phyloP scores from a whole-genome alignment of 2,113 vertebrate species.

The Murina feae region DNA sequence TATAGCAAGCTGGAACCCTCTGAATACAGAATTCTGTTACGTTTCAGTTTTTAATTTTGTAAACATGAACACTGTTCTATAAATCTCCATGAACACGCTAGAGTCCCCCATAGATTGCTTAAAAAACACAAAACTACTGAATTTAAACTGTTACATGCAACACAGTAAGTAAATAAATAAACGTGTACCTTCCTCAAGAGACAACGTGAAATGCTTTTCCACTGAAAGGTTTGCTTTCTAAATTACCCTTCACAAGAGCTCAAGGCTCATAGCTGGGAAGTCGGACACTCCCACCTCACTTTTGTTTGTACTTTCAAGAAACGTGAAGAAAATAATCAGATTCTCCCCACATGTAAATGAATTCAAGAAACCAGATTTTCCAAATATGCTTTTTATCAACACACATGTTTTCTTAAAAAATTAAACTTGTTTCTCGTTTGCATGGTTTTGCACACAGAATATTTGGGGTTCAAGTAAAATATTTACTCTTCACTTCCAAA shows the following conservation, averaged over 20 bases:
- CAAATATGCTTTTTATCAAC: neutral
- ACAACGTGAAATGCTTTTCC: neutral
- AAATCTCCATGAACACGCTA: neutral
- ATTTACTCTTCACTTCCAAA: neutral
- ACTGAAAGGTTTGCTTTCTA: neutral
- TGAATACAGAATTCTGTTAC: neutral
- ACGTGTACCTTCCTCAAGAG: neutral
- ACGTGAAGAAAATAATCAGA: neutral
- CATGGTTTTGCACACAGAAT: neutral
- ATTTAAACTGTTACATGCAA: neutral
- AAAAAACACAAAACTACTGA: neutral
- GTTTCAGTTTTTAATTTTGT: neutral
- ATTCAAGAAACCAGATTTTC: conserved; percentile 1
- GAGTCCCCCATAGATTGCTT: neutral
- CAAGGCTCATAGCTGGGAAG: neutral
- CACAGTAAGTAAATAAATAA: neutral
- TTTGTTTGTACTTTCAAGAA: neutral
- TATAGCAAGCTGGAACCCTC: neutral
- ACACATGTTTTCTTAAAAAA: neutral
- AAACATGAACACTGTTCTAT: neutral
- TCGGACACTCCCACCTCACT: neutral
- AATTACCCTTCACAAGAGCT: neutral
- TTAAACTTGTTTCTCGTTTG: conserved; percentile 16
- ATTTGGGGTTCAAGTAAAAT: neutral
- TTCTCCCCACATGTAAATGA: neutral